A percentile compares a stretch with the other conserved stretches of the same genome.
Evolutionary conservation across 35 echinoderm and acorn worm species (phyloP).

Genomic region (Strongylocentrotus purpuratus): DNA sequence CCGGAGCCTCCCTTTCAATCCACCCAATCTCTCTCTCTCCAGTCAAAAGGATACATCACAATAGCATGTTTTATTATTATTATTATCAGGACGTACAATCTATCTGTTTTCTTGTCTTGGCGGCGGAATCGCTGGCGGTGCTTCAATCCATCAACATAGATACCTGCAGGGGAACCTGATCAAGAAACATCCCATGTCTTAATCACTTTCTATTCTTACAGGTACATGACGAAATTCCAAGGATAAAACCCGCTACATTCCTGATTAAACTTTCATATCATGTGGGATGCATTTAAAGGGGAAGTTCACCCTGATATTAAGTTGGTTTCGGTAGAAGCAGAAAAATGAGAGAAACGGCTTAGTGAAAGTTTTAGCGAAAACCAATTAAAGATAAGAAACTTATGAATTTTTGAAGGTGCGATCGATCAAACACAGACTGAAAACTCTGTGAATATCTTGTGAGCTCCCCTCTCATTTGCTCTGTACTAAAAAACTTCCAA

Average conservation of each 20-base stretch:
- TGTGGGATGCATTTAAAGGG: background rate
- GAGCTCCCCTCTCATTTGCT: too few relatives aligned
- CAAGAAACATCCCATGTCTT: background rate
- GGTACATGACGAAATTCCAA: background rate
- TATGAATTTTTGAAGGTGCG: too few relatives aligned
- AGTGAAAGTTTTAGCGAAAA: too few relatives aligned
- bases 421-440: too few relatives aligned
- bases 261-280: background rate
- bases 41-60: background rate
- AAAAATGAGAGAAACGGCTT: too few relatives aligned
- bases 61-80: background rate
- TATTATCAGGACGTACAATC: background rate
- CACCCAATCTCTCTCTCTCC: background rate
- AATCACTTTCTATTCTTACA: background rate
- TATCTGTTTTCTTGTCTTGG: background rate
- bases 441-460: too few relatives aligned
- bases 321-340: too few relatives aligned
- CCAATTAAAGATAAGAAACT: too few relatives aligned
- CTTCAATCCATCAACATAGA: constrained; percentile 5
- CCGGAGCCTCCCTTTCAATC: too few relatives aligned
- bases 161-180: background rate
- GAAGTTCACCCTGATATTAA: background rate
- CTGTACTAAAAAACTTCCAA: too few relatives aligned
- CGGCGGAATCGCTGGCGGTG: background rate
- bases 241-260: background rate